phyloP scores from a whole-genome alignment of 1,140 invertebrate species.

The Aporrectodea caliginosa region DNA sequence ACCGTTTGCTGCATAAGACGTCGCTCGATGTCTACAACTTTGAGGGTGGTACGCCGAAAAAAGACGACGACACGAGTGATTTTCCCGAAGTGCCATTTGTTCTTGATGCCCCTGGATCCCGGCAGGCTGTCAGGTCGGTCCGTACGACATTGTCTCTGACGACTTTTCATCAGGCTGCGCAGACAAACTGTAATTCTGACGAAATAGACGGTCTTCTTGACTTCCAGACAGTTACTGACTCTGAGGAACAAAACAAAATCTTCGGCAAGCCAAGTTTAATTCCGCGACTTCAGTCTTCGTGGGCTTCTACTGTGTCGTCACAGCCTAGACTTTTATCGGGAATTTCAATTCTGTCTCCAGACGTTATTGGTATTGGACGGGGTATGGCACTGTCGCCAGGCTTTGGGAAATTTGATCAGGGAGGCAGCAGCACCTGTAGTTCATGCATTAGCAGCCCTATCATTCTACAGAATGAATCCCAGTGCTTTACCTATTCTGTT shows the following conservation, averaged over 20 bases:
- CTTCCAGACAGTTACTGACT: not conserved
- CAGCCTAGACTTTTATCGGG: not conserved
- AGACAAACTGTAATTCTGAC: conserved; percentile 1
- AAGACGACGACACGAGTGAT: conserved; percentile 20
- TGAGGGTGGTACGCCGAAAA: conserved; percentile 24
- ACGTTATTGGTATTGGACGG: conserved; percentile 2
- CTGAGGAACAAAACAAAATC: not conserved
- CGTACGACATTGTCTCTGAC: conserved; percentile 21
- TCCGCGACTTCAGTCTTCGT: conserved; percentile 3
- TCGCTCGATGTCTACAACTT: conserved; percentile 28
- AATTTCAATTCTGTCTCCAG: conserved; percentile 8
- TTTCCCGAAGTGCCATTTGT: not conserved
- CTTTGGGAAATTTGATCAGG: conserved; percentile 35
- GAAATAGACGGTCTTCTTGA: not conserved
- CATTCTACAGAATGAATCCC: conserved; percentile 48
- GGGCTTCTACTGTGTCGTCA: not conserved
- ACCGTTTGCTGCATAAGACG: not conserved
- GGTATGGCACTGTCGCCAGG: conserved; percentile 26
- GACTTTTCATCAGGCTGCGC: conserved; percentile 5
- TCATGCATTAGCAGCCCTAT: conserved; percentile 49
- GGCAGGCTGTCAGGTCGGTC: not conserved
- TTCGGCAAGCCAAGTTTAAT: conserved; percentile 18
- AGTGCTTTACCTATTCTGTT: conserved; percentile 50
- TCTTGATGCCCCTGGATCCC: not conserved
- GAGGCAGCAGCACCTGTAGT: conserved; percentile 42